phyloP scores from a whole-genome alignment of 1,140 invertebrate species.

The Apolygus lucorum region DNA sequence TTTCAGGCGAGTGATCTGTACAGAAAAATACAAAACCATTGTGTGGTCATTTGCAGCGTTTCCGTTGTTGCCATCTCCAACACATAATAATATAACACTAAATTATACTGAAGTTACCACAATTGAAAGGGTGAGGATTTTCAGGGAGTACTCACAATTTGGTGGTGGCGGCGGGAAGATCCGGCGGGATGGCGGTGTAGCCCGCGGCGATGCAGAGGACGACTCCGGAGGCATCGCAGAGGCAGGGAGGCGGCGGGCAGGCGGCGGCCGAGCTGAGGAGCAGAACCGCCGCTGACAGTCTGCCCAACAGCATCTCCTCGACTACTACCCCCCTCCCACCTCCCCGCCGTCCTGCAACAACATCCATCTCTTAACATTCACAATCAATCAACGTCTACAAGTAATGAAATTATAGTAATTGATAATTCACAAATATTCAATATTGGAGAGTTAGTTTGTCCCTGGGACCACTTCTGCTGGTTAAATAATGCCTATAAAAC shows the following conservation, averaged over 20 bases:
- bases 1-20: too few species aligned
- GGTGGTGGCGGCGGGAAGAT: not conserved
- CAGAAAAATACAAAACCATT: too few species aligned
- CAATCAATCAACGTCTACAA: not conserved
- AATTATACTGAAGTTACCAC: too few species aligned
- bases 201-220: not conserved
- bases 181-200: not conserved
- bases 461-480: too few species aligned
- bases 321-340: not conserved
- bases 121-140: too few species aligned
- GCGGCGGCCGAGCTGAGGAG: not conserved
- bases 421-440: too few species aligned
- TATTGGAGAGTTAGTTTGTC: too few species aligned
- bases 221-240: not conserved
- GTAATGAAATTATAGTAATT: not conserved
- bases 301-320: not conserved
- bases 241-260: not conserved
- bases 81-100: too few species aligned
- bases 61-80: too few species aligned
- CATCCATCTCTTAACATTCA: too few species aligned
- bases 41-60: too few species aligned
- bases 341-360: not conserved
- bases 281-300: not conserved
- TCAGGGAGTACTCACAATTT: not conserved
- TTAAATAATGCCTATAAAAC: too few species aligned